Evolutionary conservation across 2,888 invertebrate genomes (phyloP).

Genomic region (Microctonus brassicae): DNA sequence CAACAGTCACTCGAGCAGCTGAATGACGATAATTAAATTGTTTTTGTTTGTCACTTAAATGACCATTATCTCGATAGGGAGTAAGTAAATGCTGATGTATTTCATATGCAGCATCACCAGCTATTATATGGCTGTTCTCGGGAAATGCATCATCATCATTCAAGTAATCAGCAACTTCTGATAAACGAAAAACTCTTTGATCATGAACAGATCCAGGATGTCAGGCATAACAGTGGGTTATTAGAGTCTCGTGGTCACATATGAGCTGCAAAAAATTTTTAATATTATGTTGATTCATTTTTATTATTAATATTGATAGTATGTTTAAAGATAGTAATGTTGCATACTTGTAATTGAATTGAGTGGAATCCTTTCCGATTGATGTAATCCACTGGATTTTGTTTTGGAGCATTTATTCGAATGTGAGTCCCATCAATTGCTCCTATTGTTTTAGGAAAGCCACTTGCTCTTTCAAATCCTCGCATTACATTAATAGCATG

Average conservation of each 20-base stretch:
- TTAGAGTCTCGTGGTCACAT: neutral
- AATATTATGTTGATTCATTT: neutral
- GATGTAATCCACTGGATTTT: conserved; percentile 8
- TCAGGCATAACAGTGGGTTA: conserved; percentile 33
- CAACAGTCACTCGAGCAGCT: neutral
- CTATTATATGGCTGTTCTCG: conserved; percentile 38
- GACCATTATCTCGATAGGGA: neutral
- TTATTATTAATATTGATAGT: conserved; percentile 39
- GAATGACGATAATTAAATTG: neutral
- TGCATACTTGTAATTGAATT: neutral
- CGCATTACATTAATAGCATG: conserved; percentile 2
- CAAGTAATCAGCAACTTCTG: conserved; percentile 44
- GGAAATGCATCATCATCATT: conserved; percentile 39
- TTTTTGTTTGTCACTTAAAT: neutral
- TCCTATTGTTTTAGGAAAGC: neutral
- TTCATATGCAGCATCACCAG: neutral
- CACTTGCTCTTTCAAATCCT: neutral
- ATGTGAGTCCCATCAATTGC: conserved; percentile 7
- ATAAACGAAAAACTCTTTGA: conserved; percentile 46
- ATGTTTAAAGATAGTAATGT: too few species aligned
- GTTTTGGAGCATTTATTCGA: conserved; percentile 22
- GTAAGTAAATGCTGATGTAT: too few species aligned
- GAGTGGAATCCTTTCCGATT: neutral
- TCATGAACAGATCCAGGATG: conserved; percentile 49
- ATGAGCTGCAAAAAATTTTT: neutral